Evolutionary conservation across 2,888 invertebrate genomes (phyloP), one percentile per base, ranked within the genome.

Genomic region (Chromoteleia sp.): DNA sequence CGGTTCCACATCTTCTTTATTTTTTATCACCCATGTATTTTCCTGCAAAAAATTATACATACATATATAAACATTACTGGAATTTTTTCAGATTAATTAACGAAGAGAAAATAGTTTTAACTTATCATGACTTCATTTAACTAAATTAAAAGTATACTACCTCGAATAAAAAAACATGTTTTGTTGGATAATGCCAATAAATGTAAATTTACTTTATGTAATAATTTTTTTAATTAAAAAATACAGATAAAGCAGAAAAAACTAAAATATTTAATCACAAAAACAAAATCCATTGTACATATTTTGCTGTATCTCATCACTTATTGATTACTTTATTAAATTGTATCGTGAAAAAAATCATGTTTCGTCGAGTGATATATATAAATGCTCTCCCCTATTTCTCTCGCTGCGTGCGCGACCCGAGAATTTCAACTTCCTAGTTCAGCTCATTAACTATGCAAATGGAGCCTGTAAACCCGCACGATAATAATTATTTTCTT

Each of bases 1-100:
- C n/a, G n/a, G n/a, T n/a, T n/a, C n/a, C n/a, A n/a, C n/a, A n/a
- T n/a, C n/a, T n/a, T n/a, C n/a, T n/a, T n/a, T n/a, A n/a, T n/a
- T n/a, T 17, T 12, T 48, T 19, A 54, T 43, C 36, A 78, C 81
- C 83, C 83, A 83, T 21, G 80, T 63, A 73, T 83, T 86, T 68
- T 85, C 86, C 87, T 87, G 36, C 3, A 63, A 48, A 45, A 54
- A 15, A 29, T 14, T n/a, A n/a, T n/a, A n/a, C n/a, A n/a, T n/a
- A n/a, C n/a, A n/a, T n/a, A n/a, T n/a, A n/a, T n/a, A n/a, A n/a
- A n/a, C n/a, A n/a, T n/a, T n/a, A n/a, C n/a, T n/a, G n/a, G n/a
- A n/a, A n/a, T n/a, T n/a, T n/a, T n/a, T n/a, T n/a, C n/a, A n/a
- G n/a, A n/a, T n/a, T n/a, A n/a, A n/a, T n/a, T n/a, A n/a, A n/a